Conservation (phyloP, 2,888 invertebrate genomes). For the Ectemnius cavifrons region DNA sequence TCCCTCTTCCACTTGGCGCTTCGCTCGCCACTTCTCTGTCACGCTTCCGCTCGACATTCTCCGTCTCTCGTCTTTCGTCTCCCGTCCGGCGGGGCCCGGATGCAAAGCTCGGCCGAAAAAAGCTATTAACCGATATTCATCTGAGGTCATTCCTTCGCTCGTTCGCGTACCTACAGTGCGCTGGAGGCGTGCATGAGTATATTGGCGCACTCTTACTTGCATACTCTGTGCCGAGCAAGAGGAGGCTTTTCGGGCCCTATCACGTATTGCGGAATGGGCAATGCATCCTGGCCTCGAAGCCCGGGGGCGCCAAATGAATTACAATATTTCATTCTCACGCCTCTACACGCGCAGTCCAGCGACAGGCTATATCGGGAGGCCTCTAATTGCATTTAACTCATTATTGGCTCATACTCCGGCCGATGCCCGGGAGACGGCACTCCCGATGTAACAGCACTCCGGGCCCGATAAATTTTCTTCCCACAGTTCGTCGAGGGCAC, state of each 20-base stretch:
- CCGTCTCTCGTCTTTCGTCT: conserved; percentile 17
- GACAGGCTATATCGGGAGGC: conserved; percentile 54
- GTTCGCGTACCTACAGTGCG: conserved; percentile 45
- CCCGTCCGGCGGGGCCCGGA: conserved; percentile 29
- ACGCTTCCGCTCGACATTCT: not conserved
- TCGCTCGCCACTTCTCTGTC: conserved; percentile 5
- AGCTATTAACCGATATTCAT: conserved; percentile 75
- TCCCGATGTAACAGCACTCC: too few species aligned
- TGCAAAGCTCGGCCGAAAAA: conserved; percentile 67
- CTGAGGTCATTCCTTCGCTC: conserved; percentile 71
- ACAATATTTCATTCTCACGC: conserved; percentile 72
- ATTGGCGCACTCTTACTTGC: conserved; percentile 16
- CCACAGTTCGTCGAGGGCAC: conserved; percentile 23
- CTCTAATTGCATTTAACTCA: conserved; percentile 64
- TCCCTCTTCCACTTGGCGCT: conserved; percentile 38
- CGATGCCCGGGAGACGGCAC: too few species aligned
- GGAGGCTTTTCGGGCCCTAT: conserved; percentile 60
- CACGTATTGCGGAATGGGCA: conserved; percentile 63
- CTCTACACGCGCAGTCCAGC: conserved; percentile 46
- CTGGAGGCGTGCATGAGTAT: conserved; percentile 19
- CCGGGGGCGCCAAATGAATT: conserved; percentile 69
- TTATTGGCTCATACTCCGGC: conserved; percentile 52
- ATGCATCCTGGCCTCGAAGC: conserved; percentile 63
- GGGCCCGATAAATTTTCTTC: conserved; percentile 10
- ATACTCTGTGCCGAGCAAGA: conserved; percentile 24